phyloP scores from a whole-genome alignment of 2,113 vertebrate genomes.

The Eulemur rufifrons region DNA sequence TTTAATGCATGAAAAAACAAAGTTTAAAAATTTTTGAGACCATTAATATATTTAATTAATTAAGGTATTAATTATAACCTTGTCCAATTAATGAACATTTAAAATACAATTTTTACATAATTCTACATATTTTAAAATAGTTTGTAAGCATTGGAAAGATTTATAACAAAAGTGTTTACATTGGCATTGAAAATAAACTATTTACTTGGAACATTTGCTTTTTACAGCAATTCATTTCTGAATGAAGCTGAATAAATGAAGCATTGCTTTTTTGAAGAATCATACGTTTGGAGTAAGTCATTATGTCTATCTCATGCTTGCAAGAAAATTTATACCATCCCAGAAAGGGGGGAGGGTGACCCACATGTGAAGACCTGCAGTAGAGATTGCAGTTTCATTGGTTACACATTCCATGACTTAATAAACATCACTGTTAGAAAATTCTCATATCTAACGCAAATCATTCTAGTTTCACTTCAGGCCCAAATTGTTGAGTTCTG shows the following conservation, averaged over 20 bases:
- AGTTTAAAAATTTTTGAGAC: neutral
- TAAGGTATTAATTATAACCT: neutral
- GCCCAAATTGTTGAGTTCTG: neutral
- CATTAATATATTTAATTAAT: neutral
- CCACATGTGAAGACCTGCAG: neutral
- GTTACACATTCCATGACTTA: constrained; percentile 13
- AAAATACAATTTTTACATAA: constrained; percentile 24
- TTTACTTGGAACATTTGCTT: constrained; percentile 1
- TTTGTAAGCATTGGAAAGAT: constrained; percentile 23
- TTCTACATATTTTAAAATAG: neutral
- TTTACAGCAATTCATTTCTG: neutral
- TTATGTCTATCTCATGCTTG: neutral
- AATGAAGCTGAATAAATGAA: constrained; percentile 36
- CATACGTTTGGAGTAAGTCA: neutral
- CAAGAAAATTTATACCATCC: constrained; percentile 25
- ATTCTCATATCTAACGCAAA: constrained; percentile 17
- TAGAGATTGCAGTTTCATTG: neutral
- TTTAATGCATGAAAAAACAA: neutral
- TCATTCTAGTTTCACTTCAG: constrained; percentile 49
- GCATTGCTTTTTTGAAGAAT: neutral
- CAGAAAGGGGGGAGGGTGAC: neutral
- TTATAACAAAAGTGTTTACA: neutral
- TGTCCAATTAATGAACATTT: neutral
- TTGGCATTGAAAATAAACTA: constrained; percentile 37
- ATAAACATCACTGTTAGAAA: constrained; percentile 41